Evolutionary conservation across 2,888 invertebrate genomes (phyloP), one percentile per base, ranked within the genome.

Genomic region (Cephus spinipes): DNA sequence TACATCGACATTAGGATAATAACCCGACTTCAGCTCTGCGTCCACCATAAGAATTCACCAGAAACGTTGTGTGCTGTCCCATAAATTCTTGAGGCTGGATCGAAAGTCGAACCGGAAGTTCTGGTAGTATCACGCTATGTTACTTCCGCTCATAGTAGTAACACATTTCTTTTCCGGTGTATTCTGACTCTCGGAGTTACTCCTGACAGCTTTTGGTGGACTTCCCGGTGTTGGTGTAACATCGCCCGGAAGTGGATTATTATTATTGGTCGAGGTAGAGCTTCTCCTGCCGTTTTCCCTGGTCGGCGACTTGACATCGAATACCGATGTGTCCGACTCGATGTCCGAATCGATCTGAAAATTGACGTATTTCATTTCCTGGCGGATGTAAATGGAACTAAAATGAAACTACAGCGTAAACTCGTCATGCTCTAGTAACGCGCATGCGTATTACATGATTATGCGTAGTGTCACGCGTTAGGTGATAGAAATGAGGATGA

Each of bases 241-340:
- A 68, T 90, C 91, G 32, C 86, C 85, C 32, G 91, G 87, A 76
- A 92, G 88, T 69, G 92, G 92, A 86, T 93, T 93, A 84, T 93
- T 93, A 85, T 93, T 93, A 80, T 93, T 93, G 34, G 91, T 89
- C 79, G 91, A 90, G 73, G 93, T 93, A 69, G 93, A 93, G 78
- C 93, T 90, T 71, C 92, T 88, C 68, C 91, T 85, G 4, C 90
- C 90, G 79, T 91, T 91, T 73, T 93, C 93, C n/a, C 93, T 88
- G 12, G 92, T 91, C 69, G 93, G 92, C 69, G 93, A 93, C 81
- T 94, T 92, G 12, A 93, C 93, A 85, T 94, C 94, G 87, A 94
- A 94, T n/a, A 93, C 93, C 81, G 93, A 93, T 79, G 93, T 93
- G 85, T 94, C 94, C 86, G 94, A 93, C 84, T 94, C 94, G 80